phyloP scores from a whole-genome alignment of 1,140 invertebrate genomes.

The Drosophila watanabei region DNA sequence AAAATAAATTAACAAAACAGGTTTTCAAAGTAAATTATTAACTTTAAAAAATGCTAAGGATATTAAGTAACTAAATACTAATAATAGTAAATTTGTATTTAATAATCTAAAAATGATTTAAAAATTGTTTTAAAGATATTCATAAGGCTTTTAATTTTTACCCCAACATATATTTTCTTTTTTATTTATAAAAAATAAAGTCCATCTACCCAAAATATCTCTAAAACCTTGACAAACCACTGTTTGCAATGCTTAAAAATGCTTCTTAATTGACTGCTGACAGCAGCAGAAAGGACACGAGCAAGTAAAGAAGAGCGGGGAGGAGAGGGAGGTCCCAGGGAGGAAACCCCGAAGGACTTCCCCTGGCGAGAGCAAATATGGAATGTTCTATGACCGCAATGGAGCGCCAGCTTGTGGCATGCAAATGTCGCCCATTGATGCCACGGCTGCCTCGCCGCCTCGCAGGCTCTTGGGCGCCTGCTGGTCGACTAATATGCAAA shows the following conservation, averaged over 20 bases:
- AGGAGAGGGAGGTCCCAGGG: too few relatives aligned
- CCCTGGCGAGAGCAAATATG: conserved; percentile 19
- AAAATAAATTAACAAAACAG: too few relatives aligned
- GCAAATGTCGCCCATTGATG: conserved; percentile 27
- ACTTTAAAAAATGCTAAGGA: neutral
- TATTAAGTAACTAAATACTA: neutral
- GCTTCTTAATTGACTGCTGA: conserved; percentile 43
- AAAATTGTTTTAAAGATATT: neutral
- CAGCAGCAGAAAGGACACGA: conserved; percentile 13
- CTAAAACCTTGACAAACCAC: neutral
- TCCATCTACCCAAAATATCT: neutral
- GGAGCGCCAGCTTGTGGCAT: conserved; percentile 54
- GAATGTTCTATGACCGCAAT: conserved; percentile 41
- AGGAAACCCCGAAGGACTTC: conserved; percentile 5
- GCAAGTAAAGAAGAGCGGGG: neutral
- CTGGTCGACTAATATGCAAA: conserved; percentile 61
- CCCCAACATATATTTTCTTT: neutral
- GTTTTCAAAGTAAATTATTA: neutral
- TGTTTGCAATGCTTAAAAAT: conserved; percentile 7
- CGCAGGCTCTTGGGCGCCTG: conserved; percentile 19
- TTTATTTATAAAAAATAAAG: too few relatives aligned
- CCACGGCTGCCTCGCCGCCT: too few relatives aligned
- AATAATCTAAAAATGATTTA: neutral
- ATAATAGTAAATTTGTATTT: neutral
- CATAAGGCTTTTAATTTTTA: neutral